Evolutionary conservation across 2,888 invertebrate genomes (phyloP), one percentile per base, ranked within the genome.

Genomic region (Ctenicera cuprea): DNA sequence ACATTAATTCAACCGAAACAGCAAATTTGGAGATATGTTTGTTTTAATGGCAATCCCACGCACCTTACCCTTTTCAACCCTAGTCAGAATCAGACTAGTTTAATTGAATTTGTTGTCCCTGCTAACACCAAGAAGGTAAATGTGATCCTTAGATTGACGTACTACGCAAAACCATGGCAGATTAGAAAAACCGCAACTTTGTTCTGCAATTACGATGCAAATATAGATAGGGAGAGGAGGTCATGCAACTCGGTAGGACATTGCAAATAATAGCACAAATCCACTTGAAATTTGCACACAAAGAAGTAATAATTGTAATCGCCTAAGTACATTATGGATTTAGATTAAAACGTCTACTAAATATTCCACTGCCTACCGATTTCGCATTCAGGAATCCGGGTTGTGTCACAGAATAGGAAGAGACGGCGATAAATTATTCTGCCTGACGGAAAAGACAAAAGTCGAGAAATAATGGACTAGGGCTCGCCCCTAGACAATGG

Each of bases 401-500:
- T 52, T 52, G 65, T 52, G 65, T 52, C 63, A 62, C 45, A 63
- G 65, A 65, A 52, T 52, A 65, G 65, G 65, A 65, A 65, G 65
- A 59, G 68, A 61, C 50, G 14, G 52, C 67, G 67, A 72, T 72
- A 72, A 72, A 67, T 72, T 72, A 61, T 67, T 22, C 37, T 38
- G 62, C 50, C 50, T 61, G 45, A 71, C 64, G 64, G 64, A 71
- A 71, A 71, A 71, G 57, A 62, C 61, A 73, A 74, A 74, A 65
- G 59, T 74, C 57, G 50, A 71, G 65, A 69, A 71, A 71, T 74
- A 61, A 57, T 70, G 45, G 73, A 54, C 59, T 54, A 64, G 62
- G 69, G 63, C 57, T 70, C 64, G 69, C 64, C 69, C 54, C 45
- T 57, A 70, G 69, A 73, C 73, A 74, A 74, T 74, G 50, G 70